Conservation (phyloP, 1,140 invertebrate species). For the Aphaenogaster ashmeadi region DNA sequence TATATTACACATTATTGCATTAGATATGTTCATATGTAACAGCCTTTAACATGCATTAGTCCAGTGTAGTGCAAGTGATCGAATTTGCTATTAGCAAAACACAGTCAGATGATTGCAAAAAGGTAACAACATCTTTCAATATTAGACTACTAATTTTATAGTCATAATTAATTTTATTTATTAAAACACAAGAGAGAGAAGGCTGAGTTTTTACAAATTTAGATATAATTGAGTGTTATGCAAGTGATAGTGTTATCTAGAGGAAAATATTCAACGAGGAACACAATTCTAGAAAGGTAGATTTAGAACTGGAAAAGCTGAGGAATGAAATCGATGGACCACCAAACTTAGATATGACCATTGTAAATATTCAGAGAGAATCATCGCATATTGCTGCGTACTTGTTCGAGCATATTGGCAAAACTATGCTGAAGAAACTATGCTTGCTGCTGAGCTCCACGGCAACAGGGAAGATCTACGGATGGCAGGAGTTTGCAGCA, state of each 20-base stretch:
- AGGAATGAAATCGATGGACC: slow-evolving; percentile 76
- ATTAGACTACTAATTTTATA: not conserved
- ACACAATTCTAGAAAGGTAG: slow-evolving; percentile 71
- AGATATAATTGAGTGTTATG: not conserved
- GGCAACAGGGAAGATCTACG: slow-evolving; percentile 78
- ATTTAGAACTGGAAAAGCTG: slow-evolving; percentile 78
- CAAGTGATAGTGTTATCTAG: not conserved
- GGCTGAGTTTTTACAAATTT: not conserved
- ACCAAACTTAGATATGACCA: slow-evolving; percentile 76
- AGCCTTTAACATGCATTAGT: too few species aligned
- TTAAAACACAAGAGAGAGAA: not conserved
- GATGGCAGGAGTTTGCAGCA: slow-evolving; percentile 81
- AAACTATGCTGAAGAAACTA: slow-evolving; percentile 75
- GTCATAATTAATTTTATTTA: not conserved
- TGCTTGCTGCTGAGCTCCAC: slow-evolving; percentile 80
- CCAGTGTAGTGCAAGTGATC: too few species aligned
- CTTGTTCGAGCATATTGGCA: slow-evolving; percentile 79
- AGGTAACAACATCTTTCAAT: slow-evolving; percentile 34
- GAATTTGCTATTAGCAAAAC: not conserved
- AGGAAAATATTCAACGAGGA: not conserved
- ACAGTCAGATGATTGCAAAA: slow-evolving; percentile 61
- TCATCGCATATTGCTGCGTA: slow-evolving; percentile 74
- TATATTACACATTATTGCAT: too few species aligned
- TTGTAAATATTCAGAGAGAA: slow-evolving; percentile 69
- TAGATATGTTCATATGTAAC: too few species aligned